Evolutionary conservation across 2,888 invertebrate genomes (phyloP).

Genomic region (Drosophila tripunctata): DNA sequence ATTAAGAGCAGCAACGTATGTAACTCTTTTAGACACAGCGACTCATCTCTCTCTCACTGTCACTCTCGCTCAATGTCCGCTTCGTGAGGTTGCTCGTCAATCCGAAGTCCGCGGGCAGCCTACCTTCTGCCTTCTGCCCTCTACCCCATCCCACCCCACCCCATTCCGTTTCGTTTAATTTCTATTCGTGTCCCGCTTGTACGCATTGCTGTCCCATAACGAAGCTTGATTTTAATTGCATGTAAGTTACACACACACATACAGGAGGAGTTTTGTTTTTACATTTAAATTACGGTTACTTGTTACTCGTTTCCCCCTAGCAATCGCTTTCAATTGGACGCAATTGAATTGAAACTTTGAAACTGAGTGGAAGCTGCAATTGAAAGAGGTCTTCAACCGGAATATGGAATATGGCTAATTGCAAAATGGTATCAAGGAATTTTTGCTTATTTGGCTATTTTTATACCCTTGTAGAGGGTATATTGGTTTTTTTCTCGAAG

Average conservation of each 20-base stretch:
- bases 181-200: constrained; percentile 9
- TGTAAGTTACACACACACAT: constrained; percentile 57
- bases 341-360: not conserved
- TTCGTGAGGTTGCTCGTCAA: constrained; percentile 56
- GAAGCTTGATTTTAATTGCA: constrained; percentile 63
- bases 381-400: not conserved
- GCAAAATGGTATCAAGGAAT: no score
- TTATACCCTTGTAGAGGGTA: no score
- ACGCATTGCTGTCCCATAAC: constrained; percentile 40
- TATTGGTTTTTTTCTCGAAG: no score
- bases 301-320: constrained; percentile 32
- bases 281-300: not conserved
- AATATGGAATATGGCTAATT: not conserved
- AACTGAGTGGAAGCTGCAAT: not conserved
- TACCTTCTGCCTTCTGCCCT: not conserved
- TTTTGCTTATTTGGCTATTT: no score
- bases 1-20: constrained; percentile 68
- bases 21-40: no score
- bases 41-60: no score
- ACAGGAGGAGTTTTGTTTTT: constrained; percentile 29
- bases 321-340: constrained; percentile 43
- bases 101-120: constrained; percentile 35
- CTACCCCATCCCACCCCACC: constrained; percentile 5
- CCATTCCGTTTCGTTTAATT: not conserved
- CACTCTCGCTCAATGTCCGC: no score